These are phyloP conservation scores for Bombus confusus DNA, from an alignment of 1,140 invertebrate genomes.

Conservation along the genomic window DNA sequence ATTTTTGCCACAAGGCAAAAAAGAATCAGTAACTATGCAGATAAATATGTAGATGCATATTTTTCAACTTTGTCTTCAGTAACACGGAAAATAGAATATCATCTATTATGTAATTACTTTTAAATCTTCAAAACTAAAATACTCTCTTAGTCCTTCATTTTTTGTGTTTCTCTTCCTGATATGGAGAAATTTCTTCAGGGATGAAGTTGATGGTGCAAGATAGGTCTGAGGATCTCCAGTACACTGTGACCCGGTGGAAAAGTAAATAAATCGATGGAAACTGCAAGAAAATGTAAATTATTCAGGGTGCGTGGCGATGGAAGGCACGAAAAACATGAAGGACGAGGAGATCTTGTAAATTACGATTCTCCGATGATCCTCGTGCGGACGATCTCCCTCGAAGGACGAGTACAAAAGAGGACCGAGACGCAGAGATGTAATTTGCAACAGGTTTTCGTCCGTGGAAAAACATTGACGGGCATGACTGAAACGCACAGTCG, in stretches of 20 bases:
- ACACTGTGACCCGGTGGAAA: neutral
- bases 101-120: neutral
- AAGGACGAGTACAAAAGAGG: slow-evolving; percentile 43
- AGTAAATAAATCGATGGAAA: slow-evolving; percentile 17
- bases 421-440: slow-evolving; percentile 21
- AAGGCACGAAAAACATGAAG: neutral
- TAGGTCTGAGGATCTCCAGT: neutral
- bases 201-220: neutral
- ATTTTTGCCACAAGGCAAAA: no score
- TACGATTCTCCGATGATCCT: slow-evolving; percentile 16
- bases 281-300: slow-evolving; percentile 33
- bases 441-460: slow-evolving; percentile 36
- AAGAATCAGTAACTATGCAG: no score
- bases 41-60: no score
- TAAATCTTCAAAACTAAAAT: neutral
- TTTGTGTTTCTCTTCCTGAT: neutral
- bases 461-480: slow-evolving; percentile 22
- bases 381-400: neutral
- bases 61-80: no score
- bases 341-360: slow-evolving; percentile 41
- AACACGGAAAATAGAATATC: no score
- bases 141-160: neutral
- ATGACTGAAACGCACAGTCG: slow-evolving; percentile 1
- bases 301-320: neutral
- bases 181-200: no score